Conservation (phyloP, 2,797 vertebrate species). For the Phrynocephalus forsythii region DNA sequence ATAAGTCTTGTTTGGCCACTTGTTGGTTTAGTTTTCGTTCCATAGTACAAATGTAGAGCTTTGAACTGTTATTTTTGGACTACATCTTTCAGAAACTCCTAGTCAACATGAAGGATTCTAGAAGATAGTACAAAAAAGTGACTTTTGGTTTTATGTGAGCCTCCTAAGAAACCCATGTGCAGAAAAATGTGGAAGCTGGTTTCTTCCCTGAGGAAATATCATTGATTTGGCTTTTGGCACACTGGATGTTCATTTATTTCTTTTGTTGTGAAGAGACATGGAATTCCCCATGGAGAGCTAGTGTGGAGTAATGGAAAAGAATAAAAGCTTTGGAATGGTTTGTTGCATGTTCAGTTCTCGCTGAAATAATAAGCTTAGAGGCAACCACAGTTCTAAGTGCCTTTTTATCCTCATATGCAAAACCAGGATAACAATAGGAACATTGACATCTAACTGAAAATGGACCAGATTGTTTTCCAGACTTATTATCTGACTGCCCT, state of each 20-base stretch:
- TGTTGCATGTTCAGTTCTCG: background rate
- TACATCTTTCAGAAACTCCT: too few relatives aligned
- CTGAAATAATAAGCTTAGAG: background rate
- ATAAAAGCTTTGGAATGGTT: background rate
- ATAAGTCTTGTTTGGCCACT: conserved; percentile 23
- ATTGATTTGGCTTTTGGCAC: background rate
- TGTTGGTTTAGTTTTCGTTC: background rate
- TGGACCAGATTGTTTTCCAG: background rate
- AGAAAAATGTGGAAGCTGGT: background rate
- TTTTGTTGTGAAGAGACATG: background rate
- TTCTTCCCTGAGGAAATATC: conserved; percentile 18
- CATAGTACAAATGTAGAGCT: background rate
- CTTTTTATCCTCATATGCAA: background rate
- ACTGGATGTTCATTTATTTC: background rate
- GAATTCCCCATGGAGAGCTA: background rate
- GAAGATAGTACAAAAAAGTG: too few relatives aligned
- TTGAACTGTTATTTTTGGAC: too few relatives aligned
- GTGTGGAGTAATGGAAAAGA: background rate
- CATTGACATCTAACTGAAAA: background rate
- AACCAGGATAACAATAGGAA: background rate
- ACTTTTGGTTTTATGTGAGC: background rate
- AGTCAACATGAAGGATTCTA: too few relatives aligned
- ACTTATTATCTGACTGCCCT: background rate
- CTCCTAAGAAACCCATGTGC: background rate
- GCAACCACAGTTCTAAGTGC: background rate